Conservation (phyloP, 2,797 vertebrate species). For the Sebastiscus albofasciatus region DNA sequence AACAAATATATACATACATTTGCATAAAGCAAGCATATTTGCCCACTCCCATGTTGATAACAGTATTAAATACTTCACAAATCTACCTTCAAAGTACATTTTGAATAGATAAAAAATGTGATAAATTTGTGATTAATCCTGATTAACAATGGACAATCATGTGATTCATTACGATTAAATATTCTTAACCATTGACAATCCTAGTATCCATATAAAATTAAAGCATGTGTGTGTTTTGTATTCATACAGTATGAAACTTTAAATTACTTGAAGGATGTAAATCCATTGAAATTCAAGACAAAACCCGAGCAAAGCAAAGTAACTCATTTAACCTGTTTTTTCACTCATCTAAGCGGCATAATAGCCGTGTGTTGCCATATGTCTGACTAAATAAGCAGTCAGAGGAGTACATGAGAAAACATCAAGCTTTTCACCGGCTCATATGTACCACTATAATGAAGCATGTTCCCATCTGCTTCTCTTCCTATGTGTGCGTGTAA, state of each 20-base stretch:
- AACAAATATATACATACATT: too few species aligned
- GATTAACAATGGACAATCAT: too few species aligned
- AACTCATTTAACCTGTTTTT: conserved; percentile 64
- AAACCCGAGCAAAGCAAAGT: conserved; percentile 36
- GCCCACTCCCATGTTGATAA: too few species aligned
- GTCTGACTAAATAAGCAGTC: conserved; percentile 76
- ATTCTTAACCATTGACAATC: too few species aligned
- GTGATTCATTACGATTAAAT: too few species aligned
- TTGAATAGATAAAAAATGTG: too few species aligned
- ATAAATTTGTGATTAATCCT: too few species aligned
- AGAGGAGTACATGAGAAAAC: conserved; percentile 67
- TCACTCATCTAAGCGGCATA: conserved; percentile 66
- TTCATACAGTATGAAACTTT: background rate
- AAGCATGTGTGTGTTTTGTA: background rate
- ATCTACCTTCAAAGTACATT: too few species aligned
- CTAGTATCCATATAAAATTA: background rate
- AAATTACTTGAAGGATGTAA: conserved; percentile 30
- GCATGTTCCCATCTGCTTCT: conserved; percentile 69
- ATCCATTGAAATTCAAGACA: conserved; percentile 42
- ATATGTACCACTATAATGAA: conserved; percentile 72
- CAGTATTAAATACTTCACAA: too few species aligned
- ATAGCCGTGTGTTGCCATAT: conserved; percentile 66
- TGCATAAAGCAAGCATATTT: too few species aligned
- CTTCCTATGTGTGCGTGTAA: conserved; percentile 4
- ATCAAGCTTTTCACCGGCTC: conserved; percentile 70